Base-by-base conservation (phyloP, 92 coral and sea anemone genomes). In the Porites lobata region DNA sequence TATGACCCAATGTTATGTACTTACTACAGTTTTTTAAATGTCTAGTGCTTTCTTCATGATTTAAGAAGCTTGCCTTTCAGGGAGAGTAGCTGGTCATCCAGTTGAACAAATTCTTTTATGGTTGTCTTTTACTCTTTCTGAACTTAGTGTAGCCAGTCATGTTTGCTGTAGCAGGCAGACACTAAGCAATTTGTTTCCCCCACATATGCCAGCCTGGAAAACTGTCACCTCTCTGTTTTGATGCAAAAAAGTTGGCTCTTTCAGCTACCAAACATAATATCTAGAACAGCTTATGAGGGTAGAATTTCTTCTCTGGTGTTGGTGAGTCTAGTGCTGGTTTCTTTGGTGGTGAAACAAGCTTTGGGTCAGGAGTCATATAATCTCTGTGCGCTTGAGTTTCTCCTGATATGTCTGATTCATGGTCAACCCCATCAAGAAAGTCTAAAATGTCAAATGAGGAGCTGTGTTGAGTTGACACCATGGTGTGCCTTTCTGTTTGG, bases 271-370 rank as follows among this genome's bases (percentile, higher is more conserved):
- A 9, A 56, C 7, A 6, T 59, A 19, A 19, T 11, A 1, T 52
- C 64, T 22, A 90, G 78, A 80, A 90, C 59, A 90, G 65, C 78
- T 90, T 90, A 21, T 88, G 69, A n/a, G 93, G 93, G 56, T 90
- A 90, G 26, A 90, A 90, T 68, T 43, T 80, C 54, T 80, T 82
- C 57, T 90, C 90, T 21, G 94, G 96, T 68, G 91, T 91, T 17
- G 90, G 91, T 29, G 92, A 90, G 51, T 91, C 90, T 9, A 79
- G 18, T 15, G 86, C 80, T 80, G 96, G 96, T 76, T 91, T 91
- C 72, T 82, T 91, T 22, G 94, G 96, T 65, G 92, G 96, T 32
- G 94, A 94, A 64, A 94, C 86, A 21, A 63, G 75, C 38, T 29
- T 61, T 38, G 77, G 56, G 29, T 86, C 72, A 9, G 90, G 87